Conservation (phyloP, 1,140 invertebrate genomes). For the Trachymyrmex cornetzi region DNA sequence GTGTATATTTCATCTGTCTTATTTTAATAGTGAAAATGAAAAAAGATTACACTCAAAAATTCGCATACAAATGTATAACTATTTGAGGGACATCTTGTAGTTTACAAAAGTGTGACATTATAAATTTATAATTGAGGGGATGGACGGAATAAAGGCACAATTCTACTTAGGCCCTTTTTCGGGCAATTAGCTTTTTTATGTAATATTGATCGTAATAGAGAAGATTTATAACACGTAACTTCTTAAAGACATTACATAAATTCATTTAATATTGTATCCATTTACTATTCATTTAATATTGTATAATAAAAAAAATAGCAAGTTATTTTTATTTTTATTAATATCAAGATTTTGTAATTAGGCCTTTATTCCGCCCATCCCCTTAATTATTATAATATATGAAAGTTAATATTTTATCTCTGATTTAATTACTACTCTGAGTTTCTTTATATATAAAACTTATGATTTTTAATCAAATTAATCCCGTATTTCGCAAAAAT, state of each 20-base stretch:
- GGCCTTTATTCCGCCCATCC: too few relatives aligned
- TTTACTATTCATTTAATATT: too few relatives aligned
- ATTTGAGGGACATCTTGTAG: background rate
- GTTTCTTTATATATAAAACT: background rate
- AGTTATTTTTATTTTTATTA: too few relatives aligned
- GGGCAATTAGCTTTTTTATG: too few relatives aligned
- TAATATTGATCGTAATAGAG: too few relatives aligned
- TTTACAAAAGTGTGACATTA: background rate
- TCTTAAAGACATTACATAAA: too few relatives aligned
- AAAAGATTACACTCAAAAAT: constrained; percentile 2
- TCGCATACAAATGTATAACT: background rate
- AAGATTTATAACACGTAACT: too few relatives aligned
- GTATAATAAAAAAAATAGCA: too few relatives aligned
- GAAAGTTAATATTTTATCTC: background rate
- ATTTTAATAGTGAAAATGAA: constrained; percentile 7
- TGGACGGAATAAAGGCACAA: too few relatives aligned
- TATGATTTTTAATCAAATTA: background rate
- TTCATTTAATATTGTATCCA: too few relatives aligned
- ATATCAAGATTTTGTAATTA: too few relatives aligned
- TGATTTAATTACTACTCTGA: background rate
- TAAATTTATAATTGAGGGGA: constrained; percentile 4
- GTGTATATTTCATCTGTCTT: background rate
- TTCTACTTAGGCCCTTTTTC: too few relatives aligned
- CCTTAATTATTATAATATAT: constrained; percentile 35
- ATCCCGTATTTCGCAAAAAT: background rate